Percentiles rank a stretch among this genome's conserved stretches.
phyloP scores from a whole-genome alignment of 2,888 invertebrate species.

The Patella pellucida region DNA sequence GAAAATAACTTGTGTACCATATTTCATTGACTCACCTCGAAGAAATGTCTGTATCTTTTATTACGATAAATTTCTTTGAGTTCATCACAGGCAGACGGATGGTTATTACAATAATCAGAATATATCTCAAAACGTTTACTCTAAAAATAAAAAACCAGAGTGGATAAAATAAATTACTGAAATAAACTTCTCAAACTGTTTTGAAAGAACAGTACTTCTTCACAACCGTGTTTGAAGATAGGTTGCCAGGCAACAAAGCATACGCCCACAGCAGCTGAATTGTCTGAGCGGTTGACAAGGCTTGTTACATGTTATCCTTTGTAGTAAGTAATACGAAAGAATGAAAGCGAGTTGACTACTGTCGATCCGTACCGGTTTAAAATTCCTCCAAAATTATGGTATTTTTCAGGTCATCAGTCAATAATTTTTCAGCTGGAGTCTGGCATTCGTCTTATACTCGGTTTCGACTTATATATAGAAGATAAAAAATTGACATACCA shows the following conservation, averaged over 20 bases:
- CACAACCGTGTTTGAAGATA: background rate
- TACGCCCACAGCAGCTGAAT: too few species aligned
- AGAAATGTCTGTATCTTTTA: constrained; percentile 81
- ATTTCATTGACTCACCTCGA: constrained; percentile 74
- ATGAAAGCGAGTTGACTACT: too few species aligned
- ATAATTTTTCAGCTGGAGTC: background rate
- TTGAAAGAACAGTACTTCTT: background rate
- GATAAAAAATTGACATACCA: too few species aligned
- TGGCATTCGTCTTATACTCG: too few species aligned
- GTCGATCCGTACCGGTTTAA: too few species aligned
- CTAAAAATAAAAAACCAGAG: constrained; percentile 70
- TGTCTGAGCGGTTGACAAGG: too few species aligned
- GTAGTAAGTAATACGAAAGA: background rate
- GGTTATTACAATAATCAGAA: constrained; percentile 90
- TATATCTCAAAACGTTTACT: constrained; percentile 85
- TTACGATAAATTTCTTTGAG: constrained; percentile 80
- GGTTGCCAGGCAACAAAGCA: too few species aligned
- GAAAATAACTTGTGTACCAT: background rate
- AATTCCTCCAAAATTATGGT: too few species aligned
- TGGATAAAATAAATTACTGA: background rate
- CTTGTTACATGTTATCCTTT: background rate
- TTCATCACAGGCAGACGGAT: constrained; percentile 83
- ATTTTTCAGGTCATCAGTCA: background rate
- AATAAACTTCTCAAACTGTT: background rate
- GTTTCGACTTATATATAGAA: too few species aligned